These are phyloP conservation scores for Idaea biselata DNA, from an alignment of 2,888 invertebrate species.

Conservation along the genomic window DNA sequence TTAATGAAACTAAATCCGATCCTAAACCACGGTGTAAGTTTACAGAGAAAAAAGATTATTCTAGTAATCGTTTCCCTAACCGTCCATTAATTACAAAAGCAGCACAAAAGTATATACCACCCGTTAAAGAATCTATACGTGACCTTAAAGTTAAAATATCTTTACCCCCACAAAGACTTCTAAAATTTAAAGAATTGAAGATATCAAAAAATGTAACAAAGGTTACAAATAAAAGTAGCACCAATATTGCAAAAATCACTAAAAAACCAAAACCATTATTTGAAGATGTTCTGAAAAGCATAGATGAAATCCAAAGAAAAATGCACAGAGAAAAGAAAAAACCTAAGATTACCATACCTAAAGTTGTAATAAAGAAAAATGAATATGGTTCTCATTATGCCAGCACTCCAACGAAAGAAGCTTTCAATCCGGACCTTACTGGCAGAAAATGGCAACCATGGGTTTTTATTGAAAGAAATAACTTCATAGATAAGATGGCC, in stretches of 20 bases:
- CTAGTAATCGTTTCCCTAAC: constrained; percentile 41
- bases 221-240: constrained; percentile 37
- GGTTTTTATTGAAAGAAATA: constrained; percentile 71
- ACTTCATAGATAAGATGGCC: constrained; percentile 73
- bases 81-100: constrained; percentile 72
- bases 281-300: constrained; percentile 76
- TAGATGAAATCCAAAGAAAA: constrained; percentile 72
- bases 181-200: constrained; percentile 69
- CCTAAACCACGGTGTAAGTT: constrained; percentile 56
- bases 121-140: constrained; percentile 58
- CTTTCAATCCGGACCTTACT: constrained; percentile 69
- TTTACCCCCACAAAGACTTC: constrained; percentile 65
- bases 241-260: constrained; percentile 39
- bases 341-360: constrained; percentile 62
- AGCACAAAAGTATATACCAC: constrained; percentile 77
- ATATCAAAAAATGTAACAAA: constrained; percentile 61
- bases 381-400: constrained; percentile 73
- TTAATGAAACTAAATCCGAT: constrained; percentile 45
- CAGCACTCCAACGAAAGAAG: constrained; percentile 53
- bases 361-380: constrained; percentile 75
- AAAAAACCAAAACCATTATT: constrained; percentile 74
- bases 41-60: constrained; percentile 59
- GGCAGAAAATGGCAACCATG: constrained; percentile 78
- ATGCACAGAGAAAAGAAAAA: constrained; percentile 69
- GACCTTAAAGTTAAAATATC: constrained; percentile 71